Base-by-base conservation (phyloP, 2,888 invertebrate genomes). In the Apocheima hispidaria region DNA sequence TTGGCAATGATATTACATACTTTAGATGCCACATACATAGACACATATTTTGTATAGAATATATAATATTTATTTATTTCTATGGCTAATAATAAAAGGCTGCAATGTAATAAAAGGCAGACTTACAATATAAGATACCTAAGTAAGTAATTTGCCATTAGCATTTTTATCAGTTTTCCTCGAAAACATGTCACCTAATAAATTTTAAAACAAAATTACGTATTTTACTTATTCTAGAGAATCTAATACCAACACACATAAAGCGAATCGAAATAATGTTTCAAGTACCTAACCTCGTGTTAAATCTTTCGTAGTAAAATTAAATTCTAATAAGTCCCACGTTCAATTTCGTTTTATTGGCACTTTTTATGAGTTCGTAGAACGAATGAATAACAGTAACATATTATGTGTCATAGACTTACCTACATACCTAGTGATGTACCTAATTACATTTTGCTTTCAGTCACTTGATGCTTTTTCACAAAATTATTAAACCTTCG, bases 301-400 rank as follows among this genome's bases (percentile, higher is more conserved):
- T n/a, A 33, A 48, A 20, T 48, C 26, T 26, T 26, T 44, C 16
- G 16, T 16, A 33, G 33, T 48, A 48, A 48, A 48, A n/a, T 33
- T 18, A 33, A 48, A 33, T 48, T 48, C 33, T 30, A 44, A 28
- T 28, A 44, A 41, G 26, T 14, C 33, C 35, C 49, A 23, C 30
- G 30, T 35, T 41, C 30, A 33, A 35, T 49, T 41, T 41, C 40
- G 10, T 40, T 30, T 20, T 40, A 48, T 23, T 18, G 38, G n/a
- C n/a, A 55, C 6, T 26, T 59, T 52, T 12, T 23, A 35, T 10
- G 33, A 44, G 35, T 53, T 53, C 43, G 43, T 35, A 49, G 33
- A 48, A 48, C 10, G 48, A 33, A 48, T 18, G 48, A 48, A n/a
- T n/a, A 14, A 20, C 33, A 12, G 33, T 48, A 33, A 26, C 28